Evolutionary conservation across 2,888 invertebrate species (phyloP), one percentile per base, ranked within the genome.

Genomic region (Heliconius charithonia): DNA sequence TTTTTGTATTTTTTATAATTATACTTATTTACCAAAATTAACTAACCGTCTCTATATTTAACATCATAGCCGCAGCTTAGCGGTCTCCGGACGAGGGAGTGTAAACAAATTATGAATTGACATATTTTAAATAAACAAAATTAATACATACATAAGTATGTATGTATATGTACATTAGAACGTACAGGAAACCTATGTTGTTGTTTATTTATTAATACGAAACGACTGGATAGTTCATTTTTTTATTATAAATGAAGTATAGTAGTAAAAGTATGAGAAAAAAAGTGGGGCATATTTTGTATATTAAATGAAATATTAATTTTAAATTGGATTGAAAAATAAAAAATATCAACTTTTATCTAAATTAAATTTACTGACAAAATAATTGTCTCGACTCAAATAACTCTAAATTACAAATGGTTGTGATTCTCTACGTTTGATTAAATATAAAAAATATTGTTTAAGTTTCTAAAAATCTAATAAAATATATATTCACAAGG

Each of bases 61-160:
- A 69, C 41, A 69, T 69, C 69, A 69, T 69, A 69, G 69, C 69
- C 69, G 25, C 72, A 59, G 16, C 72, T 69, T 72, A 72, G 37
- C 59, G 59, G 65, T 65, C 29, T 72, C 81, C 82, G 84, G 81
- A 81, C 78, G 83, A 78, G 25, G 32, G 25, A 56, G 32, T 45
- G 77, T 80, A 83, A 84, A 84, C 83, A 74, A 84, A 73, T 79
- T 79, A 69, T 77, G 32, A 73, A 73, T 32, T 67, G 67, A 63
- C 79, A 79, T 75, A 75, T 76, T 76, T 79, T 37, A 79, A 76
- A 80, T 76, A 82, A 82, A 83, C 82, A 83, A 80, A 51, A 79
- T 79, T 75, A 80, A 75, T 72, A 77, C 3, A 45, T 69, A 69
- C 69, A 25, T 69, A 41, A 7, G 3, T 41, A 16, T 67, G 25